Evolutionary conservation across 1,140 invertebrate species (phyloP).

Genomic region (Drosophila suzukii): DNA sequence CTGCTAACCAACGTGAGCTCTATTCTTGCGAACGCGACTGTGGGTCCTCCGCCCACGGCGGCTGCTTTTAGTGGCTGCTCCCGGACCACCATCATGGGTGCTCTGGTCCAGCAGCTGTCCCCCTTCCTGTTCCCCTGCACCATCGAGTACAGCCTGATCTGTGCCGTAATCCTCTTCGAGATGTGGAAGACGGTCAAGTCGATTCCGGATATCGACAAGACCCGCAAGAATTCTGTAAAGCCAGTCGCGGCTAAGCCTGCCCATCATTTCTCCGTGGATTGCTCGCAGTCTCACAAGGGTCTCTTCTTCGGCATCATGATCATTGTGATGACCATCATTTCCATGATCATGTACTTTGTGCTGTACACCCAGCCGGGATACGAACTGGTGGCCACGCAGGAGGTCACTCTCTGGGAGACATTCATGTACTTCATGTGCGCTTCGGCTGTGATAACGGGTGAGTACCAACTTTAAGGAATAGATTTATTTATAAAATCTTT

Average conservation of each 20-base stretch:
- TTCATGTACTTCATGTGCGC: constrained; percentile 87
- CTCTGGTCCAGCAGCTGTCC: constrained; percentile 91
- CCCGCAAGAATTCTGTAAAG: constrained; percentile 75
- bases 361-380: constrained; percentile 89
- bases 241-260: constrained; percentile 81
- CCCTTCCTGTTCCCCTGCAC: constrained; percentile 96
- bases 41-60: constrained; percentile 22
- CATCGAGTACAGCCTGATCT: constrained; percentile 94
- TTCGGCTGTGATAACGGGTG: constrained; percentile 72
- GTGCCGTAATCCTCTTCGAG: constrained; percentile 93
- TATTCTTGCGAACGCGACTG: constrained; percentile 33
- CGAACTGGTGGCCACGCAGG: constrained; percentile 89
- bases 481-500: no score
- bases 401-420: constrained; percentile 91
- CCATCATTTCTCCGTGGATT: constrained; percentile 95
- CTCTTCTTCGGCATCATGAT: constrained; percentile 94
- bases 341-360: constrained; percentile 96
- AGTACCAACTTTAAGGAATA: not conserved
- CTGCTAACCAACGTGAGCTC: constrained; percentile 54
- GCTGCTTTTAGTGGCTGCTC: constrained; percentile 77
- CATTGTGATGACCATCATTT: constrained; percentile 94
- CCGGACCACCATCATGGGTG: constrained; percentile 87
- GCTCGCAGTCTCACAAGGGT: constrained; percentile 93
- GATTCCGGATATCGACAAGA: constrained; percentile 77
- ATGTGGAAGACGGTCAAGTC: constrained; percentile 91